Evolutionary conservation across 2,888 invertebrate genomes (phyloP).

Genomic region (Drosophila cognata): DNA sequence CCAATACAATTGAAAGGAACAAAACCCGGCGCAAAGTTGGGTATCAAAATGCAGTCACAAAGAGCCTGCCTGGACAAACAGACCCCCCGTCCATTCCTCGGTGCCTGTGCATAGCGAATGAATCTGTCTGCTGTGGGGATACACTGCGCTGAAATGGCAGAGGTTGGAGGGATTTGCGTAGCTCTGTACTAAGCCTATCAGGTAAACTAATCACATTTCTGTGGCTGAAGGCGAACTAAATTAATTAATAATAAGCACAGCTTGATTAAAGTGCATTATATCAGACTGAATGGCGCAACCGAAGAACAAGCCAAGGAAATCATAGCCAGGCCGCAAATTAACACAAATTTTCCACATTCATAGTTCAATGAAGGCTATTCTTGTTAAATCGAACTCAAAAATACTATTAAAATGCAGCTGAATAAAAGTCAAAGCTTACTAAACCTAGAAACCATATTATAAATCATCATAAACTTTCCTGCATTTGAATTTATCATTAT

Average conservation of each 20-base stretch:
- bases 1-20: neutral
- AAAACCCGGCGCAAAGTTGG: neutral
- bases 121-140: neutral
- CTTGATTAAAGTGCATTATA: slow-evolving; percentile 51
- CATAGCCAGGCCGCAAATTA: neutral
- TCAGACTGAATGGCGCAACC: slow-evolving; percentile 3
- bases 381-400: neutral
- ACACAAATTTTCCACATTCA: neutral
- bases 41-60: slow-evolving; percentile 19
- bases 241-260: slow-evolving; percentile 68
- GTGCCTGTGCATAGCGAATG: slow-evolving; percentile 34
- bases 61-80: slow-evolving; percentile 5
- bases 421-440: neutral
- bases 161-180: neutral
- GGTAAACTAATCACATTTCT: slow-evolving; percentile 55
- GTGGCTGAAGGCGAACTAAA: slow-evolving; percentile 41
- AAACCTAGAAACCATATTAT: neutral
- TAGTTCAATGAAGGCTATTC: neutral
- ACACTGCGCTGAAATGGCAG: neutral
- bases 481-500: neutral
- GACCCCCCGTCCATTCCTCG: slow-evolving; percentile 1
- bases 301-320: slow-evolving; percentile 5
- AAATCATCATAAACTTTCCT: neutral
- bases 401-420: no score
- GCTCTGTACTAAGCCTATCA: slow-evolving; percentile 44